Evolutionary conservation across 2,113 vertebrate genomes (phyloP).

Genomic region (Stegostoma tigrinum): DNA sequence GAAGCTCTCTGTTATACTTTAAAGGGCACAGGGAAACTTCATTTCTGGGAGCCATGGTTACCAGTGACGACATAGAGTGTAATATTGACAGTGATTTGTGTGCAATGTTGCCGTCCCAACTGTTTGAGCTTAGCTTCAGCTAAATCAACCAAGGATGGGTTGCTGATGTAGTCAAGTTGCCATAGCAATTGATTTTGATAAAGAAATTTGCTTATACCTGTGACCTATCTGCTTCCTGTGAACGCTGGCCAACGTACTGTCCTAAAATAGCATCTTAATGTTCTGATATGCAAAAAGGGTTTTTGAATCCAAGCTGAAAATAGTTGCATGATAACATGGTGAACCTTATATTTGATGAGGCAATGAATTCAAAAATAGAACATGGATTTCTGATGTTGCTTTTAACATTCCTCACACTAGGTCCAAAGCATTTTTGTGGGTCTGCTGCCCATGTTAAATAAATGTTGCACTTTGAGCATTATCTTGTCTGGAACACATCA

Average conservation of each 20-base stretch:
- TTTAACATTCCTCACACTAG: slow-evolving; percentile 31
- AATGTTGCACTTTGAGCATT: slow-evolving; percentile 28
- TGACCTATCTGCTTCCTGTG: background rate
- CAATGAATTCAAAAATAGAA: background rate
- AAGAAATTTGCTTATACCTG: slow-evolving; percentile 39
- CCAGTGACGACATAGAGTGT: slow-evolving; percentile 59
- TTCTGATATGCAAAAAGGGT: background rate
- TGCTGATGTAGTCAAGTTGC: slow-evolving; percentile 46
- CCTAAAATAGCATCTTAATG: background rate
- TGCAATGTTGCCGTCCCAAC: slow-evolving; percentile 45
- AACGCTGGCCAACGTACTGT: background rate
- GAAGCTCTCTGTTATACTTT: slow-evolving; percentile 46
- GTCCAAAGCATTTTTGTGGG: slow-evolving; percentile 37
- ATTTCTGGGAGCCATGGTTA: slow-evolving; percentile 58
- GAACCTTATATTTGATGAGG: background rate
- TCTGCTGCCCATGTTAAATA: slow-evolving; percentile 33
- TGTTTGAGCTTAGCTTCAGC: slow-evolving; percentile 50
- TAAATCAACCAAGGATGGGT: slow-evolving; percentile 29
- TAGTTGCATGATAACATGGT: background rate
- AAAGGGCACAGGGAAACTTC: slow-evolving; percentile 45
- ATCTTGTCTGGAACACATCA: slow-evolving; percentile 50
- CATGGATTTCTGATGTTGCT: background rate
- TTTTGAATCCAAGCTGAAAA: background rate
- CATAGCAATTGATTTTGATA: slow-evolving; percentile 49
- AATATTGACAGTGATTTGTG: slow-evolving; percentile 52